Evolutionary conservation across 2,797 vertebrate species (phyloP).

Genomic region (Halcyon chelicuti): DNA sequence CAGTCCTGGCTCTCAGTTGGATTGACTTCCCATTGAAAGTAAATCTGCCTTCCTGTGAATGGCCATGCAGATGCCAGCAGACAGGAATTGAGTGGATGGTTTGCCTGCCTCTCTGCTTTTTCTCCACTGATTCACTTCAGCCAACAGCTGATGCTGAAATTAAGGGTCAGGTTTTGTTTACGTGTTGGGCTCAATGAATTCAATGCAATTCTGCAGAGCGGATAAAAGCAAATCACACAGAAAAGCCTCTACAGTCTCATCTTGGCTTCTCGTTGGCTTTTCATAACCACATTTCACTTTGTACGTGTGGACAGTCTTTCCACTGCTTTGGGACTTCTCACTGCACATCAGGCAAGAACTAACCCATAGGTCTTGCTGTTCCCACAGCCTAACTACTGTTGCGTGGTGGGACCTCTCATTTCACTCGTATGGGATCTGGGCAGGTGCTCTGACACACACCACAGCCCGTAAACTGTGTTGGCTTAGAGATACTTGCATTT

Average conservation of each 20-base stretch:
- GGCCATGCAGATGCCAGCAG: not conserved
- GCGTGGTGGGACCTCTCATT: not conserved
- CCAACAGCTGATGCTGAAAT: not conserved
- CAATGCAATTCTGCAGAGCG: not conserved
- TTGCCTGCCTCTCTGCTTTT: not conserved
- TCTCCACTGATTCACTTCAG: not conserved
- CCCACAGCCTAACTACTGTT: not conserved
- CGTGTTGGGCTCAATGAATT: not conserved
- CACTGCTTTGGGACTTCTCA: not conserved
- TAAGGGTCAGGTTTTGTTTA: not conserved
- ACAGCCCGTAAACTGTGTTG: not conserved
- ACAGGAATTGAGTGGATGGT: not conserved
- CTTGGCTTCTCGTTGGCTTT: not conserved
- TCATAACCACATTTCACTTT: not conserved
- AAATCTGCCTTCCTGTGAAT: not conserved
- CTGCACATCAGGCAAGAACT: not conserved
- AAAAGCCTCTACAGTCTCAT: not conserved
- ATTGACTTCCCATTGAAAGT: not conserved
- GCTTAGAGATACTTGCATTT: not conserved
- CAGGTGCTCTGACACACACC: not conserved
- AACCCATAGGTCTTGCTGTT: not conserved
- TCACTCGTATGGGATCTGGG: not conserved
- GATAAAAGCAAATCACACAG: not conserved
- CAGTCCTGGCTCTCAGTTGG: not conserved
- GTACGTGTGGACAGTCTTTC: rapidly evolving